A percentile compares a stretch with the other conserved stretches of the same genome.
Conservation (phyloP, 2,113 vertebrate species). For the Pedionomus torquatus region DNA sequence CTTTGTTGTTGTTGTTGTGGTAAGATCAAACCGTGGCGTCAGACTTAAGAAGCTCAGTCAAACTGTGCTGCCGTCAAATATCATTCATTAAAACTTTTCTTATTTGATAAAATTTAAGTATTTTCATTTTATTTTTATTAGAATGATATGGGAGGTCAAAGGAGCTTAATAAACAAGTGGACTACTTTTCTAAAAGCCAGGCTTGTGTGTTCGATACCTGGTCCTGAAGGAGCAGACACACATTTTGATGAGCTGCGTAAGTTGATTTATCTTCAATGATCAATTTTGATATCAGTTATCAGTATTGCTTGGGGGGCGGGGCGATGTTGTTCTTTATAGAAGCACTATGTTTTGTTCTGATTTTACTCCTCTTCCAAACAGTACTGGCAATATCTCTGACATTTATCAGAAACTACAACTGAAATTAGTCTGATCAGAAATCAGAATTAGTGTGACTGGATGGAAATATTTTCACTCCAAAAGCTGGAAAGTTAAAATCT, state of each 20-base stretch:
- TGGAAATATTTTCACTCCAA: not conserved
- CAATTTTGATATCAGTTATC: not conserved
- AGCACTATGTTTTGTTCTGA: not conserved
- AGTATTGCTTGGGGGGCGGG: not conserved
- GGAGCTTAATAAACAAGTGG: constrained; percentile 98
- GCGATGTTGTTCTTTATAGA: not conserved
- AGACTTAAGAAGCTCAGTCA: not conserved
- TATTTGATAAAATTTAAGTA: not conserved
- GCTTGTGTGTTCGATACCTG: constrained; percentile 92
- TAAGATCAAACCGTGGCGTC: not conserved
- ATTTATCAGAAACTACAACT: not conserved
- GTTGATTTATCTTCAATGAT: constrained; percentile 45
- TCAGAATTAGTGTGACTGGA: not conserved
- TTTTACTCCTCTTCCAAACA: not conserved
- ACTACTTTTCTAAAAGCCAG: constrained; percentile 97
- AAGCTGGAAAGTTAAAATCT: not conserved
- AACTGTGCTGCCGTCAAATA: not conserved
- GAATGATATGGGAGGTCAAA: constrained; percentile 96
- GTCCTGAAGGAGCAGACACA: constrained; percentile 91
- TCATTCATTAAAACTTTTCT: not conserved
- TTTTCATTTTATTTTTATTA: constrained; percentile 63
- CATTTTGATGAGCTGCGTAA: constrained; percentile 97
- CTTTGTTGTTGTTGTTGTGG: rapidly evolving
- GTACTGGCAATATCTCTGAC: not conserved
- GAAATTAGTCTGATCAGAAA: not conserved